These are phyloP conservation scores for Stichodactyla helianthus DNA, from an alignment of 64 coral and sea anemone genomes.

Conservation along the genomic window DNA sequence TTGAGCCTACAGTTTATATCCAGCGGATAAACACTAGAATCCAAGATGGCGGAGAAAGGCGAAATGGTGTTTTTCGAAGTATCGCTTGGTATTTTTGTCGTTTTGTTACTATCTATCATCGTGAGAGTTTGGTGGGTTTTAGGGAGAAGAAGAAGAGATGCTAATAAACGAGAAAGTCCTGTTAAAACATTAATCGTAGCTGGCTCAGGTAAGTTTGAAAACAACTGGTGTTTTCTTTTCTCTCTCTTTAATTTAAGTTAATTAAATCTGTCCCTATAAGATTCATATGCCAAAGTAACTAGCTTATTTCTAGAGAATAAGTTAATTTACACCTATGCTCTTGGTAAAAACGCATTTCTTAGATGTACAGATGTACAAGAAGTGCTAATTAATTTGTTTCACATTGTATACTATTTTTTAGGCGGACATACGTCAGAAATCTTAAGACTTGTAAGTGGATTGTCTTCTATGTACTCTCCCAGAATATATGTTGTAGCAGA, in stretches of 20 bases:
- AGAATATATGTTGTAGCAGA: conserved; percentile 84
- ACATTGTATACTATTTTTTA: conserved; percentile 11
- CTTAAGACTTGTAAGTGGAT: conserved; percentile 52
- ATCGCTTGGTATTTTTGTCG: conserved; percentile 7
- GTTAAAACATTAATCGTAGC: conserved; percentile 78
- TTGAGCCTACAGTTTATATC: neutral
- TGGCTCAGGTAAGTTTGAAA: conserved; percentile 72
- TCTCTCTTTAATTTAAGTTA: too few species aligned
- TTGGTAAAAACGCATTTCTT: too few species aligned
- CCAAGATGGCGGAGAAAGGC: conserved; percentile 14
- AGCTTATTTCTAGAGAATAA: too few species aligned
- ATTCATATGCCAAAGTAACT: too few species aligned
- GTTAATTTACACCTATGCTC: too few species aligned
- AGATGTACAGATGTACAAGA: too few species aligned
- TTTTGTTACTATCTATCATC: conserved; percentile 8
- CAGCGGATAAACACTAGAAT: neutral
- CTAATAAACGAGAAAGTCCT: conserved; percentile 21
- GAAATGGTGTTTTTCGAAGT: conserved; percentile 1
- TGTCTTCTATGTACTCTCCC: conserved; percentile 71
- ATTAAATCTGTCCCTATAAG: too few species aligned
- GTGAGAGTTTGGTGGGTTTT: conserved; percentile 65
- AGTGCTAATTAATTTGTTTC: too few species aligned
- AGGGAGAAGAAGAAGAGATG: neutral
- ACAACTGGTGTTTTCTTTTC: neutral
- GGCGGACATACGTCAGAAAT: conserved; percentile 96